Evolutionary conservation across 2,113 vertebrate species (phyloP).

Genomic region (Rhineura floridana): DNA sequence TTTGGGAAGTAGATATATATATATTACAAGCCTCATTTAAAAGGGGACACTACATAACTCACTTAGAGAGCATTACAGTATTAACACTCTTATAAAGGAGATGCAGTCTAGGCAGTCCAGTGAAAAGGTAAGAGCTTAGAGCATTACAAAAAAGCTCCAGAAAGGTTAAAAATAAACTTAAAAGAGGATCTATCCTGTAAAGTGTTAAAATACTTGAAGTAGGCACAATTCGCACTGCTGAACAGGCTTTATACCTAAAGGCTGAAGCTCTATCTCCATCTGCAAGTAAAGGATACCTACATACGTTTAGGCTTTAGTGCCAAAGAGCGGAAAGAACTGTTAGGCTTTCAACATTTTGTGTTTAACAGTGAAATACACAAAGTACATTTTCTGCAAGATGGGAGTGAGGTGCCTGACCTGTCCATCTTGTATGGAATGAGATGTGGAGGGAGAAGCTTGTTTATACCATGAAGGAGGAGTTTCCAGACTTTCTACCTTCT

Average conservation of each 20-base stretch:
- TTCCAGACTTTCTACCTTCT: background rate
- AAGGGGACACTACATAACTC: background rate
- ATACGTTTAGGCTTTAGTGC: background rate
- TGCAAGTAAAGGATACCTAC: background rate
- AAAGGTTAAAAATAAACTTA: background rate
- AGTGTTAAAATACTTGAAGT: background rate
- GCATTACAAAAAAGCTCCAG: background rate
- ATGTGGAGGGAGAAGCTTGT: background rate
- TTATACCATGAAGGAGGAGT: background rate
- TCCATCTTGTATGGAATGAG: background rate
- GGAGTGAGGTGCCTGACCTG: background rate
- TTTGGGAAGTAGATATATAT: background rate
- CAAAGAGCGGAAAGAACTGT: no score
- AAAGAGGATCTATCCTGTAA: background rate
- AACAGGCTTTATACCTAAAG: background rate
- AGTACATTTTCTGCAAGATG: background rate
- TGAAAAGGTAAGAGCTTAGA: background rate
- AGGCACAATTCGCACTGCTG: background rate
- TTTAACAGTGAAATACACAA: background rate
- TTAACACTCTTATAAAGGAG: background rate
- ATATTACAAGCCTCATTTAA: background rate
- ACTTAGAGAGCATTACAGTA: background rate
- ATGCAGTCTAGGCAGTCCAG: background rate
- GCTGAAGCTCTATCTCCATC: background rate
- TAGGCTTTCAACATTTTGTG: background rate